Conservation (phyloP, 2,113 vertebrate genomes). For the Chamaea fasciata region DNA sequence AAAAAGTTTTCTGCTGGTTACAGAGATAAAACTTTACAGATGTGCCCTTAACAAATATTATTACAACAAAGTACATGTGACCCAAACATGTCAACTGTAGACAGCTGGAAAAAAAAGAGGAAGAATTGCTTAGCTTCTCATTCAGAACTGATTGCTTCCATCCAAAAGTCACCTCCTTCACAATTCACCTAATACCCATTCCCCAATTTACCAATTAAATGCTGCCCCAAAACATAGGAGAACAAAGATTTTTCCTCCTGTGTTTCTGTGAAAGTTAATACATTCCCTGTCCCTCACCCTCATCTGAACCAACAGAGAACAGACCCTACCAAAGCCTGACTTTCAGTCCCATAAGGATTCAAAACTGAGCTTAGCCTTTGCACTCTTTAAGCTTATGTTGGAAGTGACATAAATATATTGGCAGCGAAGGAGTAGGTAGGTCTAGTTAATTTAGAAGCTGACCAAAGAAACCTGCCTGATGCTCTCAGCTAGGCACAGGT, state of each 20-base stretch:
- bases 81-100: background rate
- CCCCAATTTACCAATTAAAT: background rate
- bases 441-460: background rate
- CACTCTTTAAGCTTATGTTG: background rate
- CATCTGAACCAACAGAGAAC: background rate
- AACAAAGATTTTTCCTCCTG: background rate
- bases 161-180: background rate
- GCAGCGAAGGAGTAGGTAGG: background rate
- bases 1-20: background rate
- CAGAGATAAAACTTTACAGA: background rate
- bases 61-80: background rate
- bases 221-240: background rate
- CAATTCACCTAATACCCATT: background rate
- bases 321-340: background rate
- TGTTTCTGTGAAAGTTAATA: background rate
- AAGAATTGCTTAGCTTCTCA: background rate
- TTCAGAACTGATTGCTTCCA: background rate
- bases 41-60: background rate
- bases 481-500: background rate
- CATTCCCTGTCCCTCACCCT: no score
- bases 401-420: background rate
- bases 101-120: background rate
- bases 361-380: background rate
- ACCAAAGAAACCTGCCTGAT: background rate
- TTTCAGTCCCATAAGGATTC: background rate